phyloP scores from a whole-genome alignment of 2,888 invertebrate species.

The Phoenoteleia sp. region DNA sequence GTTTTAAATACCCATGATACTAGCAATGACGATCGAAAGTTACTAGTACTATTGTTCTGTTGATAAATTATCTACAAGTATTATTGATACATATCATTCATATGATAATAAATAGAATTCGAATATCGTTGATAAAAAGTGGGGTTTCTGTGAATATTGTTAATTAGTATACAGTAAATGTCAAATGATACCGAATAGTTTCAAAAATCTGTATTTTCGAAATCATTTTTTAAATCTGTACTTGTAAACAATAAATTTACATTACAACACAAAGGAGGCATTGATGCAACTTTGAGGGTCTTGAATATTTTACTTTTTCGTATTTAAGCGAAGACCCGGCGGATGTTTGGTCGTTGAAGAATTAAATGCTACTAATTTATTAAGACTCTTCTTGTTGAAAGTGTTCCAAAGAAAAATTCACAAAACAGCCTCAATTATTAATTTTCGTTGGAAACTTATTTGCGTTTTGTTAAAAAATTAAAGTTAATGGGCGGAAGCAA shows the following conservation, averaged over 20 bases:
- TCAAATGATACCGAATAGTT: too few species aligned
- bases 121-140: too few species aligned
- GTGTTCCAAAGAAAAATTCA: not conserved
- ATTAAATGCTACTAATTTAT: slow-evolving; percentile 8
- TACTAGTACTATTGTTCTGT: too few species aligned
- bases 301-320: not conserved
- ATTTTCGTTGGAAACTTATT: not conserved
- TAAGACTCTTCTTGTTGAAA: not conserved
- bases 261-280: not conserved
- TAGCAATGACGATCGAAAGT: too few species aligned
- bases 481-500: not conserved
- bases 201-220: not conserved
- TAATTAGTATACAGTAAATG: too few species aligned
- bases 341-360: not conserved
- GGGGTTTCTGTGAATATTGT: too few species aligned
- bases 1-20: too few species aligned
- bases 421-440: not conserved
- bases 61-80: too few species aligned
- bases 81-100: too few species aligned
- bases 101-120: too few species aligned
- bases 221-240: too few species aligned
- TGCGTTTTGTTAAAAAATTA: not conserved
- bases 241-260: not conserved
- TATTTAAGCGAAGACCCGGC: not conserved
- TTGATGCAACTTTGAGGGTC: not conserved